Base-by-base conservation (phyloP, 2,888 invertebrate species). In the Troilus luridus region DNA sequence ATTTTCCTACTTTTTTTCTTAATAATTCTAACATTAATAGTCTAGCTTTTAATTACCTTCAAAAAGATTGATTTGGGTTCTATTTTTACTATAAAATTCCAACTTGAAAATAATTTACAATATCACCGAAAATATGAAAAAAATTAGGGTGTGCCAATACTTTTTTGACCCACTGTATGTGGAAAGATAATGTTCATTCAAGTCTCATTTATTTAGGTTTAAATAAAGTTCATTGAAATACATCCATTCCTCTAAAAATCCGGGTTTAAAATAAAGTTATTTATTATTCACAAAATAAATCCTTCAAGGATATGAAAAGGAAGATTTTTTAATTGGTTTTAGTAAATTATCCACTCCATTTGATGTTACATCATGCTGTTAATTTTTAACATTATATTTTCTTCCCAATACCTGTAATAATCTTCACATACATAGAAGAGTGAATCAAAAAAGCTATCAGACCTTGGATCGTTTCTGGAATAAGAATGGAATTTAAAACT, bases 391-490 rank as follows among this genome's bases (percentile, higher is more conserved):
- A 85, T 85, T 58, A 41, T 58, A 41, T 41, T 56, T 58, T 56
- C 56, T 56, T 19, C 59, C 21, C 58, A 24, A 92, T 91, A 94
- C 94, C 94, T 94, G 92, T 93, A 93, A 94, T 95, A 95, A 94
- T 97, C 96, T 93, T 95, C 95, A 94, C 96, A 97, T 93, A 96
- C 95, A 94, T 96, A 96, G 95, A 96, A 97, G 93, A 97, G 95
- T 93, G 96, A 96, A 93, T 95, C 94, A 94, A 97, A 95, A 95
- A 96, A 97, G 93, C 96, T 96, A 91, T 96, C 96, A 92, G 95
- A 95, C 90, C 95, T 95, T 94, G 97, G 96, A 92, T 94, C 94
- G 60, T 92, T 62, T 94, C 96, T 97, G 96, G 93, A 95, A 96
- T 91, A 77, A 17, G 24, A 64, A 88, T 59, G 7, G 10, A 56